Evolutionary conservation across 2,113 vertebrate species (phyloP).

Genomic region (Gallinago media): DNA sequence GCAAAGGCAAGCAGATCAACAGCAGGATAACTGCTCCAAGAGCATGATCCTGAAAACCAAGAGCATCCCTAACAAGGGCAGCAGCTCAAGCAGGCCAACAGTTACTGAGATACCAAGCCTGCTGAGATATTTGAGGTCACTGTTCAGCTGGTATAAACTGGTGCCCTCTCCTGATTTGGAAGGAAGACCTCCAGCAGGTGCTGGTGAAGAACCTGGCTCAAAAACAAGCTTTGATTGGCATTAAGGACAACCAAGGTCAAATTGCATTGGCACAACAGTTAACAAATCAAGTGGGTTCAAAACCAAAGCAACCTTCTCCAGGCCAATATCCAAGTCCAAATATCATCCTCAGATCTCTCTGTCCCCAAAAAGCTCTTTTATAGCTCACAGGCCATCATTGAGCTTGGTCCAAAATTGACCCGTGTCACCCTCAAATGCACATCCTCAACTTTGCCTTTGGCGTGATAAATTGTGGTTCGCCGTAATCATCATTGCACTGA

Average conservation of each 20-base stretch:
- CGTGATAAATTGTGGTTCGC: neutral
- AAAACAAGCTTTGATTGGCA: accelerated
- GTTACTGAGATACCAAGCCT: neutral
- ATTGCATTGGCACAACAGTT: neutral
- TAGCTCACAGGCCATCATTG: neutral
- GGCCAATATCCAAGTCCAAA: neutral
- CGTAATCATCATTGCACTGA: neutral
- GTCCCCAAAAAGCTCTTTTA: neutral
- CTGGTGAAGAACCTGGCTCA: neutral
- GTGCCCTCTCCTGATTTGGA: neutral
- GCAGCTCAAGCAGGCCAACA: neutral
- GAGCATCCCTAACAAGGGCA: neutral
- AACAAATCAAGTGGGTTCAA: too few species aligned
- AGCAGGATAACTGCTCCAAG: accelerated
- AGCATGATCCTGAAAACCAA: neutral
- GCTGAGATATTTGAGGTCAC: too few species aligned
- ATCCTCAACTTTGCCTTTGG: neutral
- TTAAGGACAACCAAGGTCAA: neutral
- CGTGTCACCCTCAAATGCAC: neutral
- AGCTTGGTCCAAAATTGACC: neutral
- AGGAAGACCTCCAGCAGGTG: neutral
- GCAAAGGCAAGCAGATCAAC: neutral
- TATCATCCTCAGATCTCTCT: neutral
- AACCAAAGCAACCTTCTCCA: neutral
- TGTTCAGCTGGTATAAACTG: neutral